Percentiles rank a stretch among this genome's conserved stretches.
These are phyloP conservation scores for Girardia tigrina DNA, from an alignment of 2,888 invertebrate genomes.

Conservation along the genomic window DNA sequence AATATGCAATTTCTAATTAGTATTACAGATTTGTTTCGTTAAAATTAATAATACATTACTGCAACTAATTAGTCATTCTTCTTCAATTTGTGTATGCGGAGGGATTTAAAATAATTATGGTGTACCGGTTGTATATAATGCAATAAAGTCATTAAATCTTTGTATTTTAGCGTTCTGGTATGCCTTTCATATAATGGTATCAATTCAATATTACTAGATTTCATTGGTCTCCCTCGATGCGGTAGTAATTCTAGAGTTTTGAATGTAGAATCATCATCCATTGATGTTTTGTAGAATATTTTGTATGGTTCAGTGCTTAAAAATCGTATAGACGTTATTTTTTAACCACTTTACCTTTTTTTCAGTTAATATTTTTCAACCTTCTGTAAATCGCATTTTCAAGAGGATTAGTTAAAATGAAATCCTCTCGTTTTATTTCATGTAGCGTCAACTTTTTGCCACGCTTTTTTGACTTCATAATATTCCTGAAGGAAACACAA, in stretches of 20 bases:
- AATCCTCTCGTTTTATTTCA: background rate
- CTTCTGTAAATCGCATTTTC: background rate
- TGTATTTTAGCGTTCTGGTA: too few relatives aligned
- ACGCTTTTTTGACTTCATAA: background rate
- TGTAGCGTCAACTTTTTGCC: background rate
- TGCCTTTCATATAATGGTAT: too few relatives aligned
- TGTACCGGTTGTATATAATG: background rate
- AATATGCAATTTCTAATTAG: background rate
- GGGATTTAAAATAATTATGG: background rate
- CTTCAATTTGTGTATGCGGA: background rate
- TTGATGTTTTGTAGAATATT: background rate
- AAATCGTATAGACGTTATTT: background rate
- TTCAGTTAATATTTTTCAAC: background rate
- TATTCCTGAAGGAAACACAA: background rate
- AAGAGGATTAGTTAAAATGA: background rate
- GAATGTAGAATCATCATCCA: background rate
- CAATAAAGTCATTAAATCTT: background rate
- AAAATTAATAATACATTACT: background rate
- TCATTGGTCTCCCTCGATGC: background rate
- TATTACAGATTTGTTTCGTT: too few relatives aligned
- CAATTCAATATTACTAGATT: background rate
- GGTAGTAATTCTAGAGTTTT: background rate
- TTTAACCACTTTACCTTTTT: background rate
- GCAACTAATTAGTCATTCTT: background rate
- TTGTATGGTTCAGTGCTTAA: background rate